A percentile compares a stretch with the other conserved stretches of the same genome.
Evolutionary conservation across 2,888 invertebrate genomes (phyloP).

Genomic region (Dilophus febrilis): DNA sequence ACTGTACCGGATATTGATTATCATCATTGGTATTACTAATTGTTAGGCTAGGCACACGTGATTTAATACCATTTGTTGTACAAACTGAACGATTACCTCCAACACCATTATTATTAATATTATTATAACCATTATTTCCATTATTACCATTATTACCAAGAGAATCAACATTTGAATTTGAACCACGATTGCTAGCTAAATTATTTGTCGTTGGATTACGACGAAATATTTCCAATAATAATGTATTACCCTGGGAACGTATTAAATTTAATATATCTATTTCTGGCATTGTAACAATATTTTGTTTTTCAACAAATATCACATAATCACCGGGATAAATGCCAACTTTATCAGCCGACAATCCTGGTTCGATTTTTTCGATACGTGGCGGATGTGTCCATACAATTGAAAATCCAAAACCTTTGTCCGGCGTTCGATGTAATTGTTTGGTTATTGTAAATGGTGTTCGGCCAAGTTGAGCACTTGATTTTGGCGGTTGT

Average conservation of each 20-base stretch:
- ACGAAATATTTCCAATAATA: slow-evolving; percentile 56
- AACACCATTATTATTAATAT: not conserved
- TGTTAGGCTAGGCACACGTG: slow-evolving; percentile 2
- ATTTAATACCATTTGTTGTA: slow-evolving; percentile 3
- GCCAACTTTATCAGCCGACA: slow-evolving; percentile 70
- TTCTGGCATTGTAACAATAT: slow-evolving; percentile 69
- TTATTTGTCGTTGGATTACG: slow-evolving; percentile 20
- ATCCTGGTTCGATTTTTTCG: slow-evolving; percentile 63
- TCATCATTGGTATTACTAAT: slow-evolving; percentile 4
- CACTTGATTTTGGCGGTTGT: slow-evolving; percentile 26
- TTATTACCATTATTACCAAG: not conserved
- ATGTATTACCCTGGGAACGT: slow-evolving; percentile 52
- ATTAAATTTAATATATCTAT: slow-evolving; percentile 44
- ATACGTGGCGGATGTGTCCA: slow-evolving; percentile 80
- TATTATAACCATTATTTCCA: slow-evolving; percentile 30
- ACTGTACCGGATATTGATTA: not conserved
- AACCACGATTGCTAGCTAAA: slow-evolving; percentile 1
- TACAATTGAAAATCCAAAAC: slow-evolving; percentile 73
- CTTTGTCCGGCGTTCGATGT: slow-evolving; percentile 36
- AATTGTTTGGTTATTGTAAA: slow-evolving; percentile 61
- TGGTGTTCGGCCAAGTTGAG: slow-evolving; percentile 53
- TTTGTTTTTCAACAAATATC: slow-evolving; percentile 73
- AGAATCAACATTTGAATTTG: too few relatives aligned
- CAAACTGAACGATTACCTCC: slow-evolving; percentile 3
- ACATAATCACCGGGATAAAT: slow-evolving; percentile 72